Conservation (phyloP, 2,797 vertebrate genomes). For the Anolis apletophallus region DNA sequence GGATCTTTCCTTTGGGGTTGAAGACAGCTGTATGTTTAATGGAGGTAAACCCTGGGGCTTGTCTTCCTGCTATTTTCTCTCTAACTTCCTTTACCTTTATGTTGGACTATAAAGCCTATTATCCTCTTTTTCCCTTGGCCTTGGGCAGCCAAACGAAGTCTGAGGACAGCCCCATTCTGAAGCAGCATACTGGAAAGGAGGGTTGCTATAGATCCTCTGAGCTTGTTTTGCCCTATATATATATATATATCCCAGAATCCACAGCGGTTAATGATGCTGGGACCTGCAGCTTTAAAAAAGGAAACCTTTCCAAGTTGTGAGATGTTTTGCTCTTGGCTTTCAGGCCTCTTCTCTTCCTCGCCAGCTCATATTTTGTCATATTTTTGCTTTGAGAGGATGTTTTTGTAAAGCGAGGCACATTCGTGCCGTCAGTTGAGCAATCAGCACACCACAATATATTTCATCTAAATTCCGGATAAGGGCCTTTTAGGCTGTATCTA, state of each 20-base stretch:
- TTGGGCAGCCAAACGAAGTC: no score
- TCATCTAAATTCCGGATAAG: no score
- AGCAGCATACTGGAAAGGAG: no score
- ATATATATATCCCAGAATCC: no score
- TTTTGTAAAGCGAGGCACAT: not conserved
- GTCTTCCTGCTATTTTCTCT: not conserved
- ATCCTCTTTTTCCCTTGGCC: not conserved
- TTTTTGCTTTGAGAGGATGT: not conserved
- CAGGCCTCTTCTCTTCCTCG: not conserved
- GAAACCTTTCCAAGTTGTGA: no score
- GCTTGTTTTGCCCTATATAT: no score
- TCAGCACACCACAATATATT: not conserved
- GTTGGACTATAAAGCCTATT: not conserved
- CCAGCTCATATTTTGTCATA: not conserved
- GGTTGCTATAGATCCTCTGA: no score
- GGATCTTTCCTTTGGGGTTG: conserved; percentile 9
- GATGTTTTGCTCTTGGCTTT: not conserved
- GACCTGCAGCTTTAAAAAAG: no score
- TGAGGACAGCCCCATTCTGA: no score
- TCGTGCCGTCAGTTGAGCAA: no score
- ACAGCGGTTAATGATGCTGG: no score
- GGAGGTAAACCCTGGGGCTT: not conserved
- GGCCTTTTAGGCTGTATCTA: not conserved
- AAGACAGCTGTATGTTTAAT: not conserved
- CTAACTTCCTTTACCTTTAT: not conserved